phyloP scores from a whole-genome alignment of 1,140 invertebrate genomes.

The Aphidius gifuensis region DNA sequence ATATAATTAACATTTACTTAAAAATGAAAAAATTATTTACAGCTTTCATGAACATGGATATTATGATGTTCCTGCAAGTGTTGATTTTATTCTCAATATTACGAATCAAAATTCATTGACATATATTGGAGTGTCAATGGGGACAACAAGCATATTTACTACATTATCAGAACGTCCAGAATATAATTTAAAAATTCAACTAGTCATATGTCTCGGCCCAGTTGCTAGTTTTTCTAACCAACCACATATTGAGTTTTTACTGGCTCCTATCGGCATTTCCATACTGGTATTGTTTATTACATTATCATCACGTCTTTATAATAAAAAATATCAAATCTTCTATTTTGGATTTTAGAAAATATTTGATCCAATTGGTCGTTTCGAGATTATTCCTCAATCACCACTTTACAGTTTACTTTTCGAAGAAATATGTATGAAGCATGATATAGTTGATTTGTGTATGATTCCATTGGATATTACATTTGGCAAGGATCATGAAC shows the following conservation, averaged over 20 bases:
- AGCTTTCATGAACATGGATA: slow-evolving; percentile 60
- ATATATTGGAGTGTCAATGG: slow-evolving; percentile 68
- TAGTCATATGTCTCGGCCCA: slow-evolving; percentile 58
- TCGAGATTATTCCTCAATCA: too few species aligned
- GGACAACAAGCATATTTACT: slow-evolving; percentile 58
- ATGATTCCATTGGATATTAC: too few species aligned
- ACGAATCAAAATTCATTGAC: slow-evolving; percentile 57
- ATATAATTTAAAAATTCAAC: slow-evolving; percentile 58
- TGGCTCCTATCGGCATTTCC: too few species aligned
- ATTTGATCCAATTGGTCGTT: too few species aligned
- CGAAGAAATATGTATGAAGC: too few species aligned
- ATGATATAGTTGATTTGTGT: too few species aligned
- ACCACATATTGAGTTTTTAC: too few species aligned
- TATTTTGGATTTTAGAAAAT: slow-evolving; percentile 26
- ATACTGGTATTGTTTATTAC: too few species aligned
- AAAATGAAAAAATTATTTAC: not conserved
- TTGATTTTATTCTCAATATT: slow-evolving; percentile 56
- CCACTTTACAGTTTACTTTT: too few species aligned
- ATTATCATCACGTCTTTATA: slow-evolving; percentile 6
- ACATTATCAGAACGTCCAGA: slow-evolving; percentile 54
- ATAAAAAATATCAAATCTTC: too few species aligned
- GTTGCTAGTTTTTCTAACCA: slow-evolving; percentile 36
- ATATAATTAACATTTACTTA: not conserved
- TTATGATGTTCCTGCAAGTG: slow-evolving; percentile 60
- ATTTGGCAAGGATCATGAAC: too few species aligned